Base-by-base conservation (phyloP, 1,140 invertebrate genomes). In the Propsilocerus akamusi region DNA sequence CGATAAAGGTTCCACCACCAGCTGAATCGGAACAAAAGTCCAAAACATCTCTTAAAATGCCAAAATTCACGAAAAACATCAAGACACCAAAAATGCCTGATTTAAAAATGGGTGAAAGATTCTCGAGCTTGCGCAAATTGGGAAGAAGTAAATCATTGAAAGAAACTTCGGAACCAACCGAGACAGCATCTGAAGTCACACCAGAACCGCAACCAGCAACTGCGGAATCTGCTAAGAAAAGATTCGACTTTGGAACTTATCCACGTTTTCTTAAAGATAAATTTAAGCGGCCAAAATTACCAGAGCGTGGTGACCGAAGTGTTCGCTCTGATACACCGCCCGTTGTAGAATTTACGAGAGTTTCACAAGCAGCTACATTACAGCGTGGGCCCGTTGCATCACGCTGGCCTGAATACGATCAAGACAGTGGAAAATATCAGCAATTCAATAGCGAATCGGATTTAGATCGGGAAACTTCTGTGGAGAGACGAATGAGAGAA, bases 211-310 rank as follows among this genome's bases (percentile, higher is more conserved):
- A n/a, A n/a, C 46, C 54, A 25, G 46, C 47, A 11, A 48, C 51
- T 11, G 32, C 50, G 0, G 60, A 59, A 50, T 62, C 66, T 8
- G 59, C 49, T 53, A 73, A 66, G 59, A 70, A 70, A 65, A 73
- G 64, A 59, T 81, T 73, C 34, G 72, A 78, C 24, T 83, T 83
- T 61, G 75, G 75, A 53, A 86, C 83, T 0, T 83, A 81, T 62
- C 83, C 83, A 1, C 71, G 81, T 49, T 68, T 85, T 26, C 84
- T 87, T 56, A 72, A 75, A 32, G 75, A 70, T 53, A 80, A 77
- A 53, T 76, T 68, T 53, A 65, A 65, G 14, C 46, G 53, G 7
- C 62, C 61, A 1, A 66, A 67, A 47, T 1, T 50, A 63, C 61
- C 3, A 61, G 63, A 59, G 5, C 65, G 64, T 0, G 59, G 66